A percentile compares a stretch with the other conserved stretches of the same genome.
Evolutionary conservation across 2,797 vertebrate species (phyloP).

Genomic region (Aphelocoma californica): DNA sequence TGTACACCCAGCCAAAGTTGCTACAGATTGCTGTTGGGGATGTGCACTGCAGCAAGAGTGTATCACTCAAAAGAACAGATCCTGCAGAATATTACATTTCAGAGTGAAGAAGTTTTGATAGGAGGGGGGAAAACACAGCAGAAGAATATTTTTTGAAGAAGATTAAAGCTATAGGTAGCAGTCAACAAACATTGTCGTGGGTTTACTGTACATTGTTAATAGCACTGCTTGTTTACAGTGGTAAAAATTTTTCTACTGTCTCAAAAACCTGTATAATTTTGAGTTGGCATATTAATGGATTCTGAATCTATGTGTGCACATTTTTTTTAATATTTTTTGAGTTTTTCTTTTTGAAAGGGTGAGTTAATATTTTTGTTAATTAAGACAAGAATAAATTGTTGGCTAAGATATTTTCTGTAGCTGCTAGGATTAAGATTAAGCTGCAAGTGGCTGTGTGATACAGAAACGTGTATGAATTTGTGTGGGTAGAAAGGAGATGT

Average conservation of each 20-base stretch:
- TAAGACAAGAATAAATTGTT: background rate
- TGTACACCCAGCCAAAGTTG: fast-evolving
- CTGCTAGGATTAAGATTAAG: background rate
- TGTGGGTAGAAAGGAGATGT: background rate
- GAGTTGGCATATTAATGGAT: background rate
- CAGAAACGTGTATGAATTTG: background rate
- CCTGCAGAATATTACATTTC: background rate
- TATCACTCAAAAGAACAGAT: background rate
- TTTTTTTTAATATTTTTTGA: background rate
- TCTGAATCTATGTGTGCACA: background rate
- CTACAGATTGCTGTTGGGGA: background rate
- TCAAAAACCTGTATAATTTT: background rate
- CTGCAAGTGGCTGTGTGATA: background rate
- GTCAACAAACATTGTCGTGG: background rate
- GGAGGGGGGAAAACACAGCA: background rate
- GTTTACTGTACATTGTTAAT: background rate
- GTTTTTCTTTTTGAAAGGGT: background rate
- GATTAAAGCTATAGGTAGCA: background rate
- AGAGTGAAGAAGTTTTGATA: background rate
- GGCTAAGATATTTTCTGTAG: background rate
- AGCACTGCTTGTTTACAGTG: background rate
- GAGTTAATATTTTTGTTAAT: background rate
- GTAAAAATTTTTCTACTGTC: background rate
- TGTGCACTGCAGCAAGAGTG: background rate
- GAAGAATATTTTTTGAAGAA: background rate